phyloP scores from a whole-genome alignment of 1,140 invertebrate species.

The Streblospio benedicti region DNA sequence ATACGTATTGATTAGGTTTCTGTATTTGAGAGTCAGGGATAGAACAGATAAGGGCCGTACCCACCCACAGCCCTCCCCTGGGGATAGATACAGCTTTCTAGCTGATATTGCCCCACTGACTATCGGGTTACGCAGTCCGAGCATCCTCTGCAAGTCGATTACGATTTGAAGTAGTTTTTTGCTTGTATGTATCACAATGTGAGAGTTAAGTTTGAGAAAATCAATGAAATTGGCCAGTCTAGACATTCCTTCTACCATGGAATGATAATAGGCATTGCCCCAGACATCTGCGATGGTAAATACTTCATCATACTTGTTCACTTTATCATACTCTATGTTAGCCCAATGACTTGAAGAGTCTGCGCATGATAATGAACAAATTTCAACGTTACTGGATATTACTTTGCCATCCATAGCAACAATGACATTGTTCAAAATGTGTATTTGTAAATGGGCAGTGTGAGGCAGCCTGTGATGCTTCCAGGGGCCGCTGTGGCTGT shows the following conservation, averaged over 20 bases:
- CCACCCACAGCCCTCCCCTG: neutral
- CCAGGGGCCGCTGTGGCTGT: too few species aligned
- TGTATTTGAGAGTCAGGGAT: neutral
- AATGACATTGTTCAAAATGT: too few species aligned
- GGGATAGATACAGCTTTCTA: neutral
- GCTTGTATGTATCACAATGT: neutral
- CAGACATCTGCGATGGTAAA: neutral
- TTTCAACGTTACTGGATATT: too few species aligned
- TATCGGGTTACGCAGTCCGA: neutral
- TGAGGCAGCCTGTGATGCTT: too few species aligned
- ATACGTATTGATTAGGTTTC: conserved; percentile 7
- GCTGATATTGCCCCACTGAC: neutral
- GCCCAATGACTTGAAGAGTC: too few species aligned
- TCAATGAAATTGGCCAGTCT: neutral
- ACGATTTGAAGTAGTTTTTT: neutral
- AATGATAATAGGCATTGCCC: neutral
- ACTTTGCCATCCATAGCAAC: too few species aligned
- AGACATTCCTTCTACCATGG: neutral
- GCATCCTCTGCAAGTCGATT: neutral
- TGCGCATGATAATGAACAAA: too few species aligned
- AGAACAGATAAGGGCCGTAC: neutral
- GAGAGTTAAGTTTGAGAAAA: neutral
- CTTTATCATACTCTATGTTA: too few species aligned
- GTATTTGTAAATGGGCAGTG: too few species aligned
- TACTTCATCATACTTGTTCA: neutral